These are phyloP conservation scores for Siniperca scherzeri DNA, from an alignment of 2,797 vertebrate species.

Conservation along the genomic window DNA sequence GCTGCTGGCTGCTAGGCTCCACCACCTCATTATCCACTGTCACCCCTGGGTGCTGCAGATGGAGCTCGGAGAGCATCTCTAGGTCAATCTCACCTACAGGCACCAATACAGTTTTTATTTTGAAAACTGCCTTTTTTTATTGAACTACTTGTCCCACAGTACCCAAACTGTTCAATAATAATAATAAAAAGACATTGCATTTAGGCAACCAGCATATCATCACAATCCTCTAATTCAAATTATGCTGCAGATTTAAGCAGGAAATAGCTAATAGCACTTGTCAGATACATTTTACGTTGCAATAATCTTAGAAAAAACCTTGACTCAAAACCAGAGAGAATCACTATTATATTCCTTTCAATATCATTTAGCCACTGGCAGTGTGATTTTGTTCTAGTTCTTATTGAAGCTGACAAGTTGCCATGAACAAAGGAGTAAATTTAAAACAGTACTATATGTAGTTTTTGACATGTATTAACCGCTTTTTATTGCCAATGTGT, in stretches of 20 bases:
- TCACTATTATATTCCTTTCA: constrained; percentile 8
- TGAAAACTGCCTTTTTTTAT: constrained; percentile 9
- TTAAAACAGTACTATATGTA: not conserved
- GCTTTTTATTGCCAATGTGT: too few relatives aligned
- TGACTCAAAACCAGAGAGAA: not conserved
- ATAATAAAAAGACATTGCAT: not conserved
- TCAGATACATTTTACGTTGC: constrained; percentile 1
- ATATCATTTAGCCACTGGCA: constrained; percentile 18
- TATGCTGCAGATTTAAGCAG: not conserved
- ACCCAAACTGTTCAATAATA: not conserved
- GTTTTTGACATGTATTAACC: too few relatives aligned
- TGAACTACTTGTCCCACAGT: constrained; percentile 3
- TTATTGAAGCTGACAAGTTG: constrained; percentile 42
- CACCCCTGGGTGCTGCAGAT: constrained; percentile 85
- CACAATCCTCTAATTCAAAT: constrained; percentile 2
- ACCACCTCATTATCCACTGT: constrained; percentile 90
- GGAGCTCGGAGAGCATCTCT: constrained; percentile 89
- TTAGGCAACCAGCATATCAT: not conserved
- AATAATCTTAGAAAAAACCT: constrained; percentile 9
- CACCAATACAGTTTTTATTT: constrained; percentile 28
- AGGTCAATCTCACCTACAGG: constrained; percentile 93
- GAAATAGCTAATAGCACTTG: constrained; percentile 5
- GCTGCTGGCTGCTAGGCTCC: constrained; percentile 92
- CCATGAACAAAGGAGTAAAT: constrained; percentile 28
- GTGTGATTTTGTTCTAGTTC: constrained; percentile 34